These are phyloP conservation scores for Sitta europaea DNA, from an alignment of 2,113 vertebrate species.

Conservation along the genomic window DNA sequence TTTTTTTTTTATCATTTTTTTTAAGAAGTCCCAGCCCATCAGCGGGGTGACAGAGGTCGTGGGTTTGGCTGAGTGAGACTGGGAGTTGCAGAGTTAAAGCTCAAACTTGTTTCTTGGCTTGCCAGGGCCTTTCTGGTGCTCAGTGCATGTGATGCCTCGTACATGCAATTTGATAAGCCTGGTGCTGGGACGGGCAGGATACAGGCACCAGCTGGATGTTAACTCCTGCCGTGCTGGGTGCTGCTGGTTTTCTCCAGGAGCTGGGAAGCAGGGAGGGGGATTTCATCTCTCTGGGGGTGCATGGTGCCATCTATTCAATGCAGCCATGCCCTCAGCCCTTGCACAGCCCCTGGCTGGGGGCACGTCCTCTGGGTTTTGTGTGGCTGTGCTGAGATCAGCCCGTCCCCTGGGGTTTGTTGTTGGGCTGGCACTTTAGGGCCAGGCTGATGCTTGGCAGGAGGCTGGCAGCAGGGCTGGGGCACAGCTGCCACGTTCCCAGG, in stretches of 20 bases:
- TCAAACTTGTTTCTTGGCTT: conserved; percentile 45
- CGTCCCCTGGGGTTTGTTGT: neutral
- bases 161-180: conserved; percentile 47
- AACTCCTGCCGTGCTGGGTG: conserved; percentile 17
- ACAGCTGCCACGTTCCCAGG: neutral
- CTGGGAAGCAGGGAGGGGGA: neutral
- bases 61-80: neutral
- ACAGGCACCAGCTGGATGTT: neutral
- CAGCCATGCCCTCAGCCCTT: neutral
- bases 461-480: neutral
- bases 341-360: neutral
- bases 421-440: neutral
- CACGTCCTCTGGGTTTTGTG: fast-evolving
- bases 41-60: neutral
- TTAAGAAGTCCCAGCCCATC: neutral
- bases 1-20: neutral
- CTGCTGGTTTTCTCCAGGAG: neutral
- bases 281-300: neutral
- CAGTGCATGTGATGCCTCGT: neutral
- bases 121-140: conserved; percentile 33
- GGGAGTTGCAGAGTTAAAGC: conserved; percentile 53
- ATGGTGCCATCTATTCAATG: fast-evolving
- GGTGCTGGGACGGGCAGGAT: conserved; percentile 54
- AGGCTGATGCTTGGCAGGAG: neutral
- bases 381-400: neutral